Percentiles rank a stretch among this genome's conserved stretches.
Evolutionary conservation across 2,113 vertebrate genomes (phyloP).

Genomic region (Siniperca chuatsi): DNA sequence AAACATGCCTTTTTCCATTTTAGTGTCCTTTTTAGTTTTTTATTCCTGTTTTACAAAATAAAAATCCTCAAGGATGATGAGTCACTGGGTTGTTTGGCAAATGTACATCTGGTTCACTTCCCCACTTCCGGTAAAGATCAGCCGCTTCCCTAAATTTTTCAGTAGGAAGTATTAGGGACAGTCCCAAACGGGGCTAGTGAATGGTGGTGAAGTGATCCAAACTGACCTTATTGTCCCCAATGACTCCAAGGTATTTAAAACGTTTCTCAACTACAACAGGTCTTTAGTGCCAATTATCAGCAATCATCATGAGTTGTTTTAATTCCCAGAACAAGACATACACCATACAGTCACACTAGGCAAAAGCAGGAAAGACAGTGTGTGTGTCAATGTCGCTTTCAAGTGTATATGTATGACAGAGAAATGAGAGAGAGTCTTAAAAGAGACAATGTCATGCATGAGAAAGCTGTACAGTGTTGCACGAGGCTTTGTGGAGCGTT

Average conservation of each 20-base stretch:
- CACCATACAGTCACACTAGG: background rate
- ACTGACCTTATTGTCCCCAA: background rate
- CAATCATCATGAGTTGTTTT: background rate
- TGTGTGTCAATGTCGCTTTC: background rate
- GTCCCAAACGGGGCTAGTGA: background rate
- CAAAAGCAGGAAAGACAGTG: background rate
- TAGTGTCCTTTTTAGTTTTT: background rate
- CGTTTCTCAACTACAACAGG: background rate
- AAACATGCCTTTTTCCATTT: background rate
- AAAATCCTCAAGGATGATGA: background rate
- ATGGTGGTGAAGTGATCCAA: background rate
- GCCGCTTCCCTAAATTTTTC: background rate
- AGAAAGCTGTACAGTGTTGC: slow-evolving; percentile 32
- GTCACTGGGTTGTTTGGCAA: background rate
- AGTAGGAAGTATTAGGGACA: background rate
- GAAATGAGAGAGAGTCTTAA: slow-evolving; percentile 8
- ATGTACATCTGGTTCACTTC: background rate
- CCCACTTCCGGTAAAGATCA: background rate
- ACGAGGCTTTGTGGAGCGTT: slow-evolving; percentile 24
- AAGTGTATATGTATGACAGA: background rate
- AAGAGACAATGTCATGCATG: slow-evolving; percentile 32
- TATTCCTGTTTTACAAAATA: background rate
- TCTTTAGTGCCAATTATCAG: background rate
- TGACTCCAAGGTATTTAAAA: background rate
- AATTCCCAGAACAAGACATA: background rate